Base-by-base conservation (phyloP, 2,888 invertebrate genomes). In the Ophion ellenae region DNA sequence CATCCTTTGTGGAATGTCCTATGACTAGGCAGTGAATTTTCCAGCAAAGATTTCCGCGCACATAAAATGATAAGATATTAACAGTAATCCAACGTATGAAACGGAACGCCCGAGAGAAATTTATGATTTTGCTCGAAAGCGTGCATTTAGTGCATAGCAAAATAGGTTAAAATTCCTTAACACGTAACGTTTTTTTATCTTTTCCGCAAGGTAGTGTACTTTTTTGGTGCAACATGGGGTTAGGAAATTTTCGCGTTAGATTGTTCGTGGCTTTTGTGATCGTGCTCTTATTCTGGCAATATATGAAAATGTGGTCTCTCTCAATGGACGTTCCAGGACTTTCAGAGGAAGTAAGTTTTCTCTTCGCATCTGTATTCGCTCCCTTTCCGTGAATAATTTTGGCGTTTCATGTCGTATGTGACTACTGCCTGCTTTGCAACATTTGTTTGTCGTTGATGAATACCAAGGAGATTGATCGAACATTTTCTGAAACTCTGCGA, bases 171-270 rank as follows among this genome's bases (percentile, higher is more conserved):
- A 63, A 24, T 53, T 53, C 53, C 11, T 17, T 14, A 53, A 53
- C 17, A 17, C 53, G 17, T 53, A 53, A 53, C 53, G n/a, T n/a
- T 14, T 53, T 53, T 53, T 14, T 5, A 53, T 17, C 14, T 53
- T 53, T 14, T 17, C 17, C 14, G 53, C 14, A 14, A 17, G 17
- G 53, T 2, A 53, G 57, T 32, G 57, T 47, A 45, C 45, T 20
- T 57, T 24, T 11, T 28, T 53, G 32, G 14, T 32, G 5, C 70
- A 70, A 87, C 1, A 92, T 92, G 92, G 90, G 91, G 86, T 87
- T 91, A 84, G 90, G 90, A 82, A 90, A 61, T 83, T 89, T 90
- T 78, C 90, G 90, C 80, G 88, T 89, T 83, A 89, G 90, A 73
- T 47, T 91, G 67, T 36, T 90, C 14, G 75, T 89, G 53, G 73